Base-by-base conservation (phyloP, 2,113 vertebrate species). In the Trichechus manatus region DNA sequence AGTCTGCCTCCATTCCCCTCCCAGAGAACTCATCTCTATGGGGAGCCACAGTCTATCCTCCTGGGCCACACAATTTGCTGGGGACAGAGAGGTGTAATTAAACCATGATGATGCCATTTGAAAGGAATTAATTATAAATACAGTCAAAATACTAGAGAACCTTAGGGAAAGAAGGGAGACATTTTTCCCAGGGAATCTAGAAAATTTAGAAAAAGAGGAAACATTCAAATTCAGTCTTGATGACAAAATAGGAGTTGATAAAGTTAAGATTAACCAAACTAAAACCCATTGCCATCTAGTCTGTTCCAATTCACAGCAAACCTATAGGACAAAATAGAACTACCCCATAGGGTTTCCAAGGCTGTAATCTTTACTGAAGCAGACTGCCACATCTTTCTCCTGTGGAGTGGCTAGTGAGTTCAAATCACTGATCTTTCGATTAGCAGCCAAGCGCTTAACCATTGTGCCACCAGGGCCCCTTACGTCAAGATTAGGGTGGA, bases 201-300 rank as follows among this genome's bases (percentile, higher is more conserved):
- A 64, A 93, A 84, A 70, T 10, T 47, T 81, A 89, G 50, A 9
- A 47, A 89, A 75, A 94, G 29, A 91, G 10, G 44, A 78, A 86
- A 36, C 14, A 13, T 36, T 77, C 42, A 39, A 50, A 78, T 64
- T 79, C 25, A 29, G 9, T 50, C 84, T 33, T 81, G 29, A 93
- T 78, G 29, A 93, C 84, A 87, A 29, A 84, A 82, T 0, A 79
- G 42, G 25, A 64, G 25, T 94, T 94, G 85, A 59, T 33, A n/a
- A 81, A 93, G 22, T 61, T 0, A 20, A 59, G 36, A 29, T 79
- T 42, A 75, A 68, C 66, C 31, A 68, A 33, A 68, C 66, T 27
- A 68, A 33, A 68, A 68, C 31, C 66, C 6, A 27, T 66, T 29
- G 11, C 53, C 53, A 17, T 56, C 13, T 13, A 56, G 53, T 56